These are phyloP conservation scores for Ctenomys sociabilis DNA, from an alignment of 2,113 vertebrate genomes.

Conservation along the genomic window DNA sequence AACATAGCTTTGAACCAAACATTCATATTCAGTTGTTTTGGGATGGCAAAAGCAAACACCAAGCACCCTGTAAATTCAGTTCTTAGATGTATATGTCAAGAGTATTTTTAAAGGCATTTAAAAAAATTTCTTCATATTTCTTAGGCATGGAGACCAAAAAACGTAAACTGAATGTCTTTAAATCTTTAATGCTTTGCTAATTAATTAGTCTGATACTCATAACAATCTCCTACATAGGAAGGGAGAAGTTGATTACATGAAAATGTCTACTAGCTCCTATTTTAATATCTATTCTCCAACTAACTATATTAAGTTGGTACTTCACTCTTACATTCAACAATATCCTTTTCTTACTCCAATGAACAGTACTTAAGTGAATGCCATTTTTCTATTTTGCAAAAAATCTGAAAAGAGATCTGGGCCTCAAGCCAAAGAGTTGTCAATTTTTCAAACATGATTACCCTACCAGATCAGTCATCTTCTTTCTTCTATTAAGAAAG, in stretches of 20 bases:
- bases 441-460: conserved; percentile 57
- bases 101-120: conserved; percentile 15
- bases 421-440: conserved; percentile 36
- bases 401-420: conserved; percentile 53
- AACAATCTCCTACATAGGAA: neutral
- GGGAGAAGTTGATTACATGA: neutral
- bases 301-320: neutral
- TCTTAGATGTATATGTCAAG: neutral
- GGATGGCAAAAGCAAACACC: conserved; percentile 33
- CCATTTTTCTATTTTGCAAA: conserved; percentile 52
- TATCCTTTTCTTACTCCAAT: neutral
- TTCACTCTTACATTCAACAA: neutral
- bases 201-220: conserved; percentile 8
- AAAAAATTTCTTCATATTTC: conserved; percentile 6
- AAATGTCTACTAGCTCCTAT: neutral
- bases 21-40: neutral
- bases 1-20: neutral
- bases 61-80: neutral
- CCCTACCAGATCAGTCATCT: neutral
- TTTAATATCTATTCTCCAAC: neutral
- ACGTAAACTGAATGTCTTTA: neutral
- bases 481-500: neutral
- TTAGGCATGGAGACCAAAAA: conserved; percentile 20
- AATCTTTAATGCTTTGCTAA: neutral
- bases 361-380: conserved; percentile 39